Conservation (phyloP, 2,888 invertebrate species). For the Leptopterna dolabrata region DNA sequence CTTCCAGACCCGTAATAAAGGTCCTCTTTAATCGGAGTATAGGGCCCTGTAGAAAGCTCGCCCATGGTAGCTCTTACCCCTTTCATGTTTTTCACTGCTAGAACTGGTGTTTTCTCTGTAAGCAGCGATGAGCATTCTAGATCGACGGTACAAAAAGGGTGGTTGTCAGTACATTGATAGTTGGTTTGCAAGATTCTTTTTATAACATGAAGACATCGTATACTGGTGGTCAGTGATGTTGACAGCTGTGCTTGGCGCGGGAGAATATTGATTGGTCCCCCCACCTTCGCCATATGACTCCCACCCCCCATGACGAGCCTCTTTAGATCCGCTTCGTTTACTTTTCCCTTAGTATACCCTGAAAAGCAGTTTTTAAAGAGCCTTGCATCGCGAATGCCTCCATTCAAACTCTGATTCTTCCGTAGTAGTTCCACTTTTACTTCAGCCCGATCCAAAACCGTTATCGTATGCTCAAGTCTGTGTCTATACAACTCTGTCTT, state of each 20-base stretch:
- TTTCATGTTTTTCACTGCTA: no score
- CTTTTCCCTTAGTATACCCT: not conserved
- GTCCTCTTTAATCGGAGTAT: no score
- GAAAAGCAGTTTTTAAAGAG: not conserved
- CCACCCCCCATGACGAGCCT: not conserved
- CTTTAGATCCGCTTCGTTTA: not conserved
- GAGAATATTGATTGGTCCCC: conserved; percentile 7
- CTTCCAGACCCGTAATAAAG: no score
- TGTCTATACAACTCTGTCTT: not conserved
- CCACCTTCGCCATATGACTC: conserved; percentile 25
- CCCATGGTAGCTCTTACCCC: no score
- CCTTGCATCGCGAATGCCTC: not conserved
- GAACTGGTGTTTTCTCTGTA: no score
- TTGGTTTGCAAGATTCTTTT: not conserved
- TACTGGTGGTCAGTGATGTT: not conserved
- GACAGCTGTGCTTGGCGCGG: not conserved
- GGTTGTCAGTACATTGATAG: no score
- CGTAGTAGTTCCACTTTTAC: not conserved
- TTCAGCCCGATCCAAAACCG: not conserved
- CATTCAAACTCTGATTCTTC: not conserved
- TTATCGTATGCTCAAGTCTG: not conserved
- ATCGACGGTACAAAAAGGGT: no score
- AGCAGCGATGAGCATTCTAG: no score
- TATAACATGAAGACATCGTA: not conserved
- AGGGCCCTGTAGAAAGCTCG: no score